These are phyloP conservation scores for Aythya baeri DNA, from an alignment of 2,113 vertebrate species.

Conservation along the genomic window DNA sequence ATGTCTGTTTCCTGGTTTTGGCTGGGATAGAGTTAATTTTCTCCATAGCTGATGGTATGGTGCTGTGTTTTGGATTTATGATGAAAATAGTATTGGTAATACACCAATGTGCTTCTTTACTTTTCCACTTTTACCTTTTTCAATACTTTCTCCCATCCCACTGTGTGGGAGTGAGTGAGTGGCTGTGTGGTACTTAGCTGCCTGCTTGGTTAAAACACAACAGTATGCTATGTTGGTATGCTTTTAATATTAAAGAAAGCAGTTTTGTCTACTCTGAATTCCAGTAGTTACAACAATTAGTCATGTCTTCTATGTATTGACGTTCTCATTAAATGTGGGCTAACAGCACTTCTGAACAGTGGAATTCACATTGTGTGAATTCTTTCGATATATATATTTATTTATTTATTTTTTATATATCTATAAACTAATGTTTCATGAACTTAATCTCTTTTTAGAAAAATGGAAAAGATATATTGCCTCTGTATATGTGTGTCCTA, in stretches of 20 bases:
- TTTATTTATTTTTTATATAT: no score
- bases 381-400: background rate
- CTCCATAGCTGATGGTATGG: no score
- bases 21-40: no score
- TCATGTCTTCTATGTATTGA: background rate
- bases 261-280: background rate
- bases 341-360: background rate
- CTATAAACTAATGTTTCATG: background rate
- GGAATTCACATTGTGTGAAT: background rate
- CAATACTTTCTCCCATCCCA: no score
- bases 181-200: no score
- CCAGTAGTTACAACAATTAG: background rate
- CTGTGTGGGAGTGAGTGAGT: no score
- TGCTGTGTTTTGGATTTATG: no score
- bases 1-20: background rate
- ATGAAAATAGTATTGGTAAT: no score
- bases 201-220: no score
- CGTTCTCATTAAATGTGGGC: background rate
- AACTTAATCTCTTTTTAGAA: background rate
- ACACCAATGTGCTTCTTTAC: no score
- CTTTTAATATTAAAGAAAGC: background rate
- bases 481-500: background rate
- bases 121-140: no score
- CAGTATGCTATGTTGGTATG: background rate
- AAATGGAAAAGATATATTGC: background rate